Evolutionary conservation across 2,113 vertebrate genomes (phyloP), one percentile per base, ranked within the genome.

Genomic region (Anoplopoma fimbria): DNA sequence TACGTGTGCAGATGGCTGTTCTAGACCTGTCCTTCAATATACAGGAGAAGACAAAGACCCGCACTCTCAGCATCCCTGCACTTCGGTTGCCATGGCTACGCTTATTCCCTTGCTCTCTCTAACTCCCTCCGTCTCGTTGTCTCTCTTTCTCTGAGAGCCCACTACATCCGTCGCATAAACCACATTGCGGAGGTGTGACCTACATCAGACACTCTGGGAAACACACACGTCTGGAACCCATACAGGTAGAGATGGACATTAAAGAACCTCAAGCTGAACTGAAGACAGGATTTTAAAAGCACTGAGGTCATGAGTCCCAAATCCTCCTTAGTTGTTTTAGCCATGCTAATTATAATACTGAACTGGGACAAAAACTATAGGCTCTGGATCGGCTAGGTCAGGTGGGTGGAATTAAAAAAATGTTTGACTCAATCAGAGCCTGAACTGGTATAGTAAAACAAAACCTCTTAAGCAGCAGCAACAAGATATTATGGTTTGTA

Each of bases 81-180:
- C 81, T 77, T 55, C 8, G 36, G 93, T 94, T 93, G 84, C 92
- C 58, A 95, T 93, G 90, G 93, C 89, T 88, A 92, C 90, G 0
- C 67, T 13, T 75, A 76, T 81, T 87, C 82, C 15, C 65, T 58
- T 62, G 55, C 67, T 68, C 55, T 38, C 53, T 62, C 67, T 71
- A 40, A 27, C 65, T 61, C 74, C 17, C 55, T 67, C 42, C 53
- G n/a, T 75, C 74, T 64, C 49, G 1, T 75, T 23, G 62, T 74
- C 49, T 75, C 75, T 69, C 31, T 25, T 25, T 69, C 85, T 78
- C 71, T 81, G 36, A 88, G 60, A 90, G 83, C 86, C 77, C 69
- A 47, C 67, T 34, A 40, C 74, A 82, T 76, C 85, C 74, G 70
- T 75, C 79, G 74, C 51, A 81, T 69, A 51, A 73, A 77, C 58